Evolutionary conservation across 2,888 invertebrate genomes (phyloP), one percentile per base, ranked within the genome.

Genomic region (Cheilosia soror): DNA sequence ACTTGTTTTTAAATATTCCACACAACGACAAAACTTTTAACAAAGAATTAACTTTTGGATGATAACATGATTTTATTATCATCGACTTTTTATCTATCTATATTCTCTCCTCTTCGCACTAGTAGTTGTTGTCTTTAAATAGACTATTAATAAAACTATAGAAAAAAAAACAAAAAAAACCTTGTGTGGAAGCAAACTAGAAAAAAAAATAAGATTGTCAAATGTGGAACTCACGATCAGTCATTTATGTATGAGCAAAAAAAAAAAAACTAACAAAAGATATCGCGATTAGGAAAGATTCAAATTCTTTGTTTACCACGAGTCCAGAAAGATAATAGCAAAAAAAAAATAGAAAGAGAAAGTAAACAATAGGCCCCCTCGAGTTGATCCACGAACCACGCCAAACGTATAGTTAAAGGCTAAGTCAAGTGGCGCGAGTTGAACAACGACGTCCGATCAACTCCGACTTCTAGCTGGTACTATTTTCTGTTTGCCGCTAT

Each of bases 381-480:
- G 37, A 71, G 13, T n/a, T 20, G 40, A 49, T 62, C 20, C 40
- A 57, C 49, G 42, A 77, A 69, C 37, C 27, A 76, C 63, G 65
- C 20, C 29, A 44, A 55, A 55, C 11, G 33, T 20, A 53, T 60
- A 44, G 15, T 20, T 40, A 72, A 51, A 51, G 63, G 33, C 33
- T 33, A 33, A 58, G 51, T 53, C 47, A 44, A 58, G 25, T 31
- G n/a, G n/a, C 15, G 13, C 44, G 42, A 66, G 60, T 15, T 62
- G 20, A 58, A 42, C 31, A 15, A 60, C 2, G 5, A 47, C 83
- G 47, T 66, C 84, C 79, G 60, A 66, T 71, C 84, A 53, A 80
- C 73, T 80, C 71, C 27, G 75, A 27, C 69, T 60, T 69, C 51
- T 49, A 75, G 80, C 75, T 80, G 53, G 55, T 71, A 84, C 84